Evolutionary conservation across 2,888 invertebrate genomes (phyloP), one percentile per base, ranked within the genome.

Genomic region (Acanthococcus lagerstroemiae): DNA sequence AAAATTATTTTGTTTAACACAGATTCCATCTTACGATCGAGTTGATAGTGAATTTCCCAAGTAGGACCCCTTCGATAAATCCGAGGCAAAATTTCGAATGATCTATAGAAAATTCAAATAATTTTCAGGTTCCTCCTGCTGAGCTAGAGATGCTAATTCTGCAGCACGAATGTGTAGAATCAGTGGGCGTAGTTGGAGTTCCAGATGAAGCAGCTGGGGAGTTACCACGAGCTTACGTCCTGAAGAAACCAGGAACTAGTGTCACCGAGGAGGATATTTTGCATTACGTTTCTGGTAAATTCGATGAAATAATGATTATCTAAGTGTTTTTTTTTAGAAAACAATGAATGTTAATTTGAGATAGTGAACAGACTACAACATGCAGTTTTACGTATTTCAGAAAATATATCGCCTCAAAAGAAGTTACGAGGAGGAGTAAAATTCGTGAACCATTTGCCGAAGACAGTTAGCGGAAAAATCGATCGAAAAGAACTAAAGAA

Each of bases 81-180:
- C 37, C 37, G n/a, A 37, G n/a, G 37, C 37, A 37, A 37, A 15
- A n/a, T 37, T 37, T 9, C 12, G 2, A 3, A 2, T 15, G 69
- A 69, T 55, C 68, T 69, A 22, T 69, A 69, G 68, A 70, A 68
- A 15, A 69, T 69, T 55, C 54, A 65, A 26, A n/a, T n/a, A n/a
- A n/a, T n/a, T n/a, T 54, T 5, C 86, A 89, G 82, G 88, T 89
- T 48, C 86, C 92, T 0, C 93, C 93, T 2, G 90, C 92, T 1
- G 93, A 94, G 77, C 76, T 95, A 45, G 94, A 95, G 76, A 85
- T 85, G n/a, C 73, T 93, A 56, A 75, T 94, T 46, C 77, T 90
- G 60, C 83, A 83, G 37, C 84, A 88, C 78, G 78, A 82, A 0
- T 81, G 81, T 63, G 82, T 93, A 60, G 81, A 82, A 66, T 91